These are phyloP conservation scores for Apodemus agrarius DNA, from an alignment of 2,797 vertebrate genomes.

Conservation along the genomic window DNA sequence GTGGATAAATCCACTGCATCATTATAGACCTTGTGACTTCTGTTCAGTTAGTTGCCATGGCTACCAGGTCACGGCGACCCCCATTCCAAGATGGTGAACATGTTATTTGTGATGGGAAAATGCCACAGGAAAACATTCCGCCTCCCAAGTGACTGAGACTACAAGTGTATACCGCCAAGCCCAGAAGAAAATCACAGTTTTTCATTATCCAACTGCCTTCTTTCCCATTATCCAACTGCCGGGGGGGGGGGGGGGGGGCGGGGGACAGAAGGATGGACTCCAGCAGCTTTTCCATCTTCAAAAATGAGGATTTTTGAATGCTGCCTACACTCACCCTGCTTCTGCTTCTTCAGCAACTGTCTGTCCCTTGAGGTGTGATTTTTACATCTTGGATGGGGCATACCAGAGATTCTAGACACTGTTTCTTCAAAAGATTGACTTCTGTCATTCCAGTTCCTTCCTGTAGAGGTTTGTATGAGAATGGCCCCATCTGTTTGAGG, in stretches of 20 bases:
- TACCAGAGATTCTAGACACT: background rate
- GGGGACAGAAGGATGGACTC: background rate
- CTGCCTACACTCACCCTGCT: background rate
- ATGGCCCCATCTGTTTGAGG: background rate
- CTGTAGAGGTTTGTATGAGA: background rate
- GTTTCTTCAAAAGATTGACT: slow-evolving; percentile 19
- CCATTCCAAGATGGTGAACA: background rate
- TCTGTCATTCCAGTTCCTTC: background rate
- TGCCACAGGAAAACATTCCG: background rate
- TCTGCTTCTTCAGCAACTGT: slow-evolving; percentile 6
- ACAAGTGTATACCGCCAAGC: rapidly evolving
- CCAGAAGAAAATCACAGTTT: background rate
- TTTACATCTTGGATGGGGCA: background rate
- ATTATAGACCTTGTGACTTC: background rate
- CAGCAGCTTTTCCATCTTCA: background rate
- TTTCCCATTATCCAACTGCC: no score
- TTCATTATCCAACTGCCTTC: background rate
- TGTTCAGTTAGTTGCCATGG: background rate
- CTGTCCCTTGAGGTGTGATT: background rate
- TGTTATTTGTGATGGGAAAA: background rate
- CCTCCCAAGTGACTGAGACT: background rate
- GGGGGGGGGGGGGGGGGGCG: no score
- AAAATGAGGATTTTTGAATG: no score
- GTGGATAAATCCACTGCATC: background rate
- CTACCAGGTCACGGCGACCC: background rate